Evolutionary conservation across 2,797 vertebrate species (phyloP).

Genomic region (Aplochiton taeniatus): DNA sequence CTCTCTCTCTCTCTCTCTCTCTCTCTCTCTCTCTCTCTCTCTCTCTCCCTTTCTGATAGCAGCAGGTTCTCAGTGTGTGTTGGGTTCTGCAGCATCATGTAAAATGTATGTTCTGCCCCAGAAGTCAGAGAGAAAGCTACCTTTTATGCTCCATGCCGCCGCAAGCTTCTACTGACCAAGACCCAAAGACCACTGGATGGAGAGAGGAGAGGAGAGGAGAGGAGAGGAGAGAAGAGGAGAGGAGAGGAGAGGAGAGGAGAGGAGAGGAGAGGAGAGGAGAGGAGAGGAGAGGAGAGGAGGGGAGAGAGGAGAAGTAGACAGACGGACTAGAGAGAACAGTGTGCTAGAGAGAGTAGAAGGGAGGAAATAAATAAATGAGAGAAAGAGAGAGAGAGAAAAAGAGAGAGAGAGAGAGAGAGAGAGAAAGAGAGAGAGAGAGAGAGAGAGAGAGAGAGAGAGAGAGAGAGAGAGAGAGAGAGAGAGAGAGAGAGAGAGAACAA

Average conservation of each 20-base stretch:
- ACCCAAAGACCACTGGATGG: slow-evolving; percentile 25
- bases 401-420: neutral
- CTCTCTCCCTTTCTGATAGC: neutral
- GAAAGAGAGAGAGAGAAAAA: neutral
- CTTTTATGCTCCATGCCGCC: neutral
- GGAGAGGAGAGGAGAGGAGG: neutral
- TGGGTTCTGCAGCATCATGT: slow-evolving; percentile 24
- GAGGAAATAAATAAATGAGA: too few relatives aligned
- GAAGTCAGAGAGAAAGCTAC: neutral
- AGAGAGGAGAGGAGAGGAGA: slow-evolving; percentile 10
- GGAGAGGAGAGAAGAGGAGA: neutral
- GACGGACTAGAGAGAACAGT: neutral
- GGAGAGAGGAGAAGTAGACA: neutral
- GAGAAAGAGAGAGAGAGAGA: slow-evolving; percentile 2
- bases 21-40: slow-evolving; percentile 11
- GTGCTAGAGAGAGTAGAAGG: too few relatives aligned
- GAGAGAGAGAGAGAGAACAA: neutral
- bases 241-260: neutral
- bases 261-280: slow-evolving; percentile 1
- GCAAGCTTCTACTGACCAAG: neutral
- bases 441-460: neutral
- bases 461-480: slow-evolving; percentile 3
- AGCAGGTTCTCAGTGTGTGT: neutral
- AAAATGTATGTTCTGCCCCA: slow-evolving; percentile 38
- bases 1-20: slow-evolving; percentile 12